Percentiles rank a stretch among this genome's conserved stretches.
These are phyloP conservation scores for Eublepharis macularius DNA, from an alignment of 2,113 vertebrate species.

Conservation along the genomic window DNA sequence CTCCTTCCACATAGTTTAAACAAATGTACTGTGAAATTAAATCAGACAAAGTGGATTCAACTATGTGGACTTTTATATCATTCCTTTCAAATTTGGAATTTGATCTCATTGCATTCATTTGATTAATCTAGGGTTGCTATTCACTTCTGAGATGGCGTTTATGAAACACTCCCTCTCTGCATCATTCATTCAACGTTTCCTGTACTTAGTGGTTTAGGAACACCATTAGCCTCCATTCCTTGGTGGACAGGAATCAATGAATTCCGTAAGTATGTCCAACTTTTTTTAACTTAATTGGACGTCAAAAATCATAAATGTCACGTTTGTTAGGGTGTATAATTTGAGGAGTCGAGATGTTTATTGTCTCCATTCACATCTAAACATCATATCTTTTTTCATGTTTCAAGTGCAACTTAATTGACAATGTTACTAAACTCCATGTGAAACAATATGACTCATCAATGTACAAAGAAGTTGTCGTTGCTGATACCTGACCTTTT, in stretches of 20 bases:
- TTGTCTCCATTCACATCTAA: not conserved
- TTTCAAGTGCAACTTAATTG: not conserved
- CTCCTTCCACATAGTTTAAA: not conserved
- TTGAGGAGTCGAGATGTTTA: not conserved
- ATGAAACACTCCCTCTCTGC: not conserved
- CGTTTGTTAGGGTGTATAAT: not conserved
- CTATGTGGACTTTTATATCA: not conserved
- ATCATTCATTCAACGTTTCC: not conserved
- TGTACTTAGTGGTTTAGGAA: not conserved
- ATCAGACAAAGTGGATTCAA: not conserved
- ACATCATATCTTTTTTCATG: not conserved
- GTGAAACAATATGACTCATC: conserved; percentile 28
- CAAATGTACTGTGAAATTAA: not conserved
- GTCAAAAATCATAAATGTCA: not conserved
- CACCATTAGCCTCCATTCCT: not conserved
- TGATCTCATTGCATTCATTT: not conserved
- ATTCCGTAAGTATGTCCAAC: not conserved
- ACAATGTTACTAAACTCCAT: not conserved
- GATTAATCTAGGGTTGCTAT: not conserved
- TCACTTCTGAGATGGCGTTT: not conserved
- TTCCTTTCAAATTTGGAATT: not conserved
- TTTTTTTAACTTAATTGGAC: not conserved
- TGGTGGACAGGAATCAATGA: not conserved
- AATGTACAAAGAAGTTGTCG: not conserved
- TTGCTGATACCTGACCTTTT: conserved; percentile 45